Percentiles rank a stretch among this genome's conserved stretches.
phyloP scores from a whole-genome alignment of 2,888 invertebrate genomes.

The Drosophila vallismaia region DNA sequence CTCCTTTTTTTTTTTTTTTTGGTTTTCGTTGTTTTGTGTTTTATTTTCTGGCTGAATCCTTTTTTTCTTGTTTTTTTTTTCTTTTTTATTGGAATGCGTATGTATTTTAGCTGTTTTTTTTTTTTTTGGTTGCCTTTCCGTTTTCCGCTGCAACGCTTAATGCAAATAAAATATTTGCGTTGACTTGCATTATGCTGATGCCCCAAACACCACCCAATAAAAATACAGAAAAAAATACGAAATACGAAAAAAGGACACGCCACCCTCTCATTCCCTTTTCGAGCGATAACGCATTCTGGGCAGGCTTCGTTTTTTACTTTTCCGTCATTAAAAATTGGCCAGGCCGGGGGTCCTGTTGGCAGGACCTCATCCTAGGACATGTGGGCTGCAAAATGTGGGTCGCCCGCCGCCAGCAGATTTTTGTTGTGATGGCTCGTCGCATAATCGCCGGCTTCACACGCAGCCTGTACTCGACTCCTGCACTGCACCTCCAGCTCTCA shows the following conservation, averaged over 20 bases:
- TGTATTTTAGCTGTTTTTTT: slow-evolving; percentile 70
- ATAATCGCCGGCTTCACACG: slow-evolving; percentile 74
- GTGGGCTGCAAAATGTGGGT: slow-evolving; percentile 81
- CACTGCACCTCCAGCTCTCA: slow-evolving; percentile 6
- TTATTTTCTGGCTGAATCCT: slow-evolving; percentile 37
- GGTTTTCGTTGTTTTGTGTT: slow-evolving; percentile 52
- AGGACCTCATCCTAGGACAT: slow-evolving; percentile 26
- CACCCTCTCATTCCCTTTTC: background rate
- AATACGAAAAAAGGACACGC: background rate
- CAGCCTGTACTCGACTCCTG: slow-evolving; percentile 24
- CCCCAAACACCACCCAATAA: slow-evolving; percentile 23
- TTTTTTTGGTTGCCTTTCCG: slow-evolving; percentile 41
- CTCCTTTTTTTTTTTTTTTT: slow-evolving; percentile 48
- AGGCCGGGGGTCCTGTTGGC: slow-evolving; percentile 5
- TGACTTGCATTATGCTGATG: slow-evolving; percentile 80
- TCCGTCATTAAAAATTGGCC: slow-evolving; percentile 75
- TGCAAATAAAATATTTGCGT: slow-evolving; percentile 82
- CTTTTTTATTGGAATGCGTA: slow-evolving; percentile 45
- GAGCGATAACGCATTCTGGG: slow-evolving; percentile 41
- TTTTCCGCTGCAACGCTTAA: slow-evolving; percentile 58
- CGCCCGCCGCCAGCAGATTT: slow-evolving; percentile 56
- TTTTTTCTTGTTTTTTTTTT: slow-evolving; percentile 65
- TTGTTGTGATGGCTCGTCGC: slow-evolving; percentile 66
- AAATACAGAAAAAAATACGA: background rate
- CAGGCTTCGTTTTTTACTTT: slow-evolving; percentile 57